Evolutionary conservation across 1,140 invertebrate genomes (phyloP), one percentile per base, ranked within the genome.

Genomic region (Bradysia coprophila): DNA sequence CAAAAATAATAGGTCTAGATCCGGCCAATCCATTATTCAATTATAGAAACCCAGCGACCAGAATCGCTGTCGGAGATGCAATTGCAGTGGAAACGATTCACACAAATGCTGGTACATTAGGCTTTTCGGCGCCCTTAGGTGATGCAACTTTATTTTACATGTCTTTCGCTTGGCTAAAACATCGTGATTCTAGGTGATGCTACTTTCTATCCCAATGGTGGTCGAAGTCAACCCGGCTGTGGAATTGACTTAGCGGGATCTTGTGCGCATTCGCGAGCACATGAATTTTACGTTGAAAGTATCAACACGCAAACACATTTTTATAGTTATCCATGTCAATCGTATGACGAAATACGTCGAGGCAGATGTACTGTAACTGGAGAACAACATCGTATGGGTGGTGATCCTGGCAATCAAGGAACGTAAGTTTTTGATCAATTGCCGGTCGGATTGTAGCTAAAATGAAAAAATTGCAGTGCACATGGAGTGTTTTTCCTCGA

Each of bases 21-120:
- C 69, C 71, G 10, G 62, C 70, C 15, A 44, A 58, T 1, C 59
- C 66, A 8, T 46, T 60, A 3, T 71, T 65, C 53, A 42, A 52
- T 1, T 47, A 45, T 4, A 41, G 43, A 44, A 44, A 46, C 10
- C 46, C 43, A 0, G 41, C 21, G 11, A 38, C 52, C 3, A 47
- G 71, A 20, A 53, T 77, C 3, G 67, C 70, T 45, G 49, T 53
- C 20, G 53, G 47, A 19, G 74, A 77, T 48, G 75, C 62, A 0
- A 40, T 56, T 15, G 71, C 71, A 41, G 73, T 78, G 0, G 71
- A 76, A 57, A 64, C 72, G 0, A 72, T 81, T 34, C 78, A 81
- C 48, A 75, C 76, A 0, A 67, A 73, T 46, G 63, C 56, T 13
- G 63, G 62, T 13, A 10, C 59, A 4, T 51, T 66, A 8, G 69